phyloP scores from a whole-genome alignment of 2,797 vertebrate species.

The Sebastes taczanowskii region DNA sequence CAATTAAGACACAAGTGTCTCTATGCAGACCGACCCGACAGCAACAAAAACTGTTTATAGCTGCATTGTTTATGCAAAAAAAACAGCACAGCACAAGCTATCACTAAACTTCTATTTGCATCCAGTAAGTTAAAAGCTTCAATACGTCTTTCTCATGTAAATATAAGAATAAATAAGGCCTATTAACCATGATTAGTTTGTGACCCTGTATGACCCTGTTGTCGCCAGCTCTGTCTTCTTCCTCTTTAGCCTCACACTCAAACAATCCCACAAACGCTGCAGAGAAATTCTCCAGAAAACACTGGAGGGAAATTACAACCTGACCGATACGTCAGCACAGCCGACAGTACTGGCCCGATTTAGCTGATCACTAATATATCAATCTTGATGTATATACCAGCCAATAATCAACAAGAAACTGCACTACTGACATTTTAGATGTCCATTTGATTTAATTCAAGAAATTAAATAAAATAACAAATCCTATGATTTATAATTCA shows the following conservation, averaged over 20 bases:
- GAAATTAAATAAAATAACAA: background rate
- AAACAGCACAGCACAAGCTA: background rate
- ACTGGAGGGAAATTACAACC: background rate
- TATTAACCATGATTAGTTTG: background rate
- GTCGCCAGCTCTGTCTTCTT: background rate
- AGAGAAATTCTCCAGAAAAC: background rate
- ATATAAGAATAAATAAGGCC: background rate
- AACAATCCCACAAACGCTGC: background rate
- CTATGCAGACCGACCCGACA: background rate
- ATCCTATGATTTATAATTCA: background rate
- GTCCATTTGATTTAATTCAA: background rate
- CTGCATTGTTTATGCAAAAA: background rate
- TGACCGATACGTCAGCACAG: background rate
- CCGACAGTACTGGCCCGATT: background rate
- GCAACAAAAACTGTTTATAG: background rate
- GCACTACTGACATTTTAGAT: background rate
- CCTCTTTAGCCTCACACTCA: background rate
- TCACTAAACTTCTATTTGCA: background rate
- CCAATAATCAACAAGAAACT: background rate
- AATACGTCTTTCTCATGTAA: background rate
- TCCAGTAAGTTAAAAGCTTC: background rate
- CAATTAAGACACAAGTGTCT: slow-evolving; percentile 13
- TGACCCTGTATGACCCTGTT: background rate
- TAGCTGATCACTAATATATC: background rate
- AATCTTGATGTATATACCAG: background rate